Base-by-base conservation (phyloP, 2,113 vertebrate species). In the Misgurnus anguillicaudatus region DNA sequence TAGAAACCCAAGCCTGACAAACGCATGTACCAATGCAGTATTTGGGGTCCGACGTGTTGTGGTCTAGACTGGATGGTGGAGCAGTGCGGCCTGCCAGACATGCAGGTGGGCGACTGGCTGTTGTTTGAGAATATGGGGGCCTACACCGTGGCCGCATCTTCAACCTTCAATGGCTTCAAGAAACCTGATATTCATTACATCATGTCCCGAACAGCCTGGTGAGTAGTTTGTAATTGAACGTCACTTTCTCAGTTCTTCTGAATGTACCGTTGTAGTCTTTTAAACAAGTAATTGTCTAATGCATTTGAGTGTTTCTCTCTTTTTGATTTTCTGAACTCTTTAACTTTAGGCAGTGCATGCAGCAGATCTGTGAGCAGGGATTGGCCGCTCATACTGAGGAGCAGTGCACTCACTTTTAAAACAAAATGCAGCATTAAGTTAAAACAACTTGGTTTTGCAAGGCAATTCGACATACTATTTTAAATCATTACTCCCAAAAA, bases 131-230 rank as follows among this genome's bases (percentile, higher is more conserved):
- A 98, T 89, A 99, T 98, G 98, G 98, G 98, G 0, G 98, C 98
- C 53, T 99, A 99, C 82, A 99, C 97, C 0, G 94, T 99, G 11
- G 96, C 97, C 0, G 96, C 96, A 1, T 91, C 97, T 38, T 99
- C 98, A n/a, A 99, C 95, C 21, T 99, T 99, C 90, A 99, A 99
- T 1, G 96, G 98, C 16, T 99, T 99, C 89, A 95, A 98, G 89
- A 94, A 93, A 75, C 97, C 97, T 0, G 91, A 96, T 51, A 94
- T 98, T 71, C 76, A 95, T 80, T 96, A 98, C 1, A 94, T 98
- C 67, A 96, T 99, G 89, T 96, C 96, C 5, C 92, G 95, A 48
- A 85, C 91, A 3, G 89, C 94, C 41, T 98, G 98, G 98, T 99
- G 83, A 94, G 96, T 62, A 19, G 16, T 48, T 60, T 66, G 16